phyloP scores from a whole-genome alignment of 2,797 vertebrate genomes.

The Lacerta agilis region DNA sequence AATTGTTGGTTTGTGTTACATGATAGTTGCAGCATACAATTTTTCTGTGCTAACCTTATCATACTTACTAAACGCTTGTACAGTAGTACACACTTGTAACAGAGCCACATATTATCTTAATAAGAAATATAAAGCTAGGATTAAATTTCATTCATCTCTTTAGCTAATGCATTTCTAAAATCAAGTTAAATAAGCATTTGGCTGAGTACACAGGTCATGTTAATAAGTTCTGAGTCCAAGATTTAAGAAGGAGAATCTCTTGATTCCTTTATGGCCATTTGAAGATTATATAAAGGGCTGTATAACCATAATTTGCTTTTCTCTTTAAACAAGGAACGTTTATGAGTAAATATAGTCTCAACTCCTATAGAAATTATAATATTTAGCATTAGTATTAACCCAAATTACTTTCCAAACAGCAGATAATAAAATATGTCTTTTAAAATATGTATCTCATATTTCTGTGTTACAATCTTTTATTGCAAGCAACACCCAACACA shows the following conservation, averaged over 20 bases:
- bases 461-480: not conserved
- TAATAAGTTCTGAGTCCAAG: not conserved
- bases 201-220: conserved; percentile 35
- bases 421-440: conserved; percentile 11
- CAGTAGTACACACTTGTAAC: conserved; percentile 48
- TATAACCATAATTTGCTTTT: not conserved
- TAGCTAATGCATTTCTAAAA: conserved; percentile 49
- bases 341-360: not conserved
- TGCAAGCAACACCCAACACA: not conserved
- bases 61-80: conserved; percentile 39
- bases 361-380: conserved; percentile 18
- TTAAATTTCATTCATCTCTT: conserved; percentile 56
- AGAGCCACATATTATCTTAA: conserved; percentile 39
- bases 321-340: conserved; percentile 3
- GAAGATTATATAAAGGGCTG: conserved; percentile 26
- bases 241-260: conserved; percentile 10
- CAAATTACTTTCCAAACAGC: conserved; percentile 40
- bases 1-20: conserved; percentile 59
- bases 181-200: conserved; percentile 51
- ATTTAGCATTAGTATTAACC: conserved; percentile 41
- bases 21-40: conserved; percentile 70
- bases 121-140: conserved; percentile 62
- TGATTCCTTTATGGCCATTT: conserved; percentile 9
- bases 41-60: conserved; percentile 70
- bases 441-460: not conserved